Evolutionary conservation across 2,797 vertebrate genomes (phyloP).

Genomic region (Manis javanica): DNA sequence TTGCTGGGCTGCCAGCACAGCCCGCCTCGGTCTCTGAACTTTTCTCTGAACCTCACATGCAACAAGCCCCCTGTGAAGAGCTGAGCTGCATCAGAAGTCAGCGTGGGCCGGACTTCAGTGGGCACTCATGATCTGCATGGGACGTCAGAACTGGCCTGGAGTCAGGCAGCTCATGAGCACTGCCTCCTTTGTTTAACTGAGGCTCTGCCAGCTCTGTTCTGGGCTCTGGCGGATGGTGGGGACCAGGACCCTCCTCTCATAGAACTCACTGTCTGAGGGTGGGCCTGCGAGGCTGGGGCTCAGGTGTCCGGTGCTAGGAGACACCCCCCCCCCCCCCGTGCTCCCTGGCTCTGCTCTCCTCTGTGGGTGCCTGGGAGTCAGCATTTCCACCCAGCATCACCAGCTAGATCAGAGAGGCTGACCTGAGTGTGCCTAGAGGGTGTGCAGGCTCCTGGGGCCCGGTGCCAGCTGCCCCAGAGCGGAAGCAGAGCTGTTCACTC

Average conservation of each 20-base stretch:
- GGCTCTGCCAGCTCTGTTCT: neutral
- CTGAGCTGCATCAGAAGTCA: too few relatives aligned
- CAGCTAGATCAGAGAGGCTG: rapidly evolving
- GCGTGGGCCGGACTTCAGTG: neutral
- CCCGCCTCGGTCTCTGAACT: neutral
- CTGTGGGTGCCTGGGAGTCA: neutral
- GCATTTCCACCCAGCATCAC: rapidly evolving
- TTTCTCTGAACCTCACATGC: too few relatives aligned
- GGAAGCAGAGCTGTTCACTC: neutral
- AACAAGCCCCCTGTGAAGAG: rapidly evolving
- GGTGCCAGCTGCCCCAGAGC: rapidly evolving
- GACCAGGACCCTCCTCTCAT: too few relatives aligned
- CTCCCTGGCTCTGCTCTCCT: neutral
- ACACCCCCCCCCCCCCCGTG: rapidly evolving
- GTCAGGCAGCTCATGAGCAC: rapidly evolving
- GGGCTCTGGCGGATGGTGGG: neutral
- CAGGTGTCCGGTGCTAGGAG: neutral
- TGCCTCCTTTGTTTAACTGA: neutral
- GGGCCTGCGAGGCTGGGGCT: neutral
- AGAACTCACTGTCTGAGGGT: neutral
- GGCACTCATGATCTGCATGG: neutral
- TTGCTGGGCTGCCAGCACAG: neutral
- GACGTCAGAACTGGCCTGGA: rapidly evolving
- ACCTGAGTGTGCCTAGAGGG: neutral
- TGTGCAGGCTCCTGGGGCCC: neutral